Evolutionary conservation across 2,888 invertebrate genomes (phyloP), one percentile per base, ranked within the genome.

Genomic region (Morpho achilles): DNA sequence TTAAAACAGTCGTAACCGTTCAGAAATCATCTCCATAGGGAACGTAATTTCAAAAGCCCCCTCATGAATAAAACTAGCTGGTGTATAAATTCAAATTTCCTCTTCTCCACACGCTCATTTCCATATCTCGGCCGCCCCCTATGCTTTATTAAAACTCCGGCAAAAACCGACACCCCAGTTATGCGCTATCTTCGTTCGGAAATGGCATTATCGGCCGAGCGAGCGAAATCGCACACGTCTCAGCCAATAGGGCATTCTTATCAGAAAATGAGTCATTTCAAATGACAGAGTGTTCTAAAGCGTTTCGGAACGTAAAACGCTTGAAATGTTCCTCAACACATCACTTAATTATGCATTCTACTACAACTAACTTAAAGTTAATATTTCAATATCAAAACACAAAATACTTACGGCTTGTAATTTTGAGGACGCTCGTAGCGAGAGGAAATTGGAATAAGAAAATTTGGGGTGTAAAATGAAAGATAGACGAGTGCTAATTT

Each of bases 391-490:
- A 66, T 49, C 42, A 9, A 22, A 9, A 8, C 16, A 5, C 7
- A 50, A 57, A 63, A 66, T 69, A 72, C 77, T 83, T 84, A 77
- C 65, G 82, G 67, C 77, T 69, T 69, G 71, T 74, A 70, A 79
- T 79, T 81, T 79, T 75, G 76, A 71, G 68, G 66, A 66, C 74
- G 78, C 79, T 83, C 80, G 84, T 82, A 78, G 82, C 78, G 71
- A 84, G 80, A 86, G 91, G 93, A 93, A 93, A 93, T 93, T 93
- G 93, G 93, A 93, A 93, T 93, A 93, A 93, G 93, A 93, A 93
- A 93, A 93, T 93, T 93, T 93, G 92, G 93, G 93, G 93, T 93
- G 93, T 93, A 93, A 93, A 93, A 93, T 93, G 93, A 93, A 93
- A 93, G 93, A 93, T 93, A 93, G 93, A 93, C 92, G 93, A 92